These are phyloP conservation scores for Lepidochrysops patricia DNA, from an alignment of 2,888 invertebrate species.

Conservation along the genomic window DNA sequence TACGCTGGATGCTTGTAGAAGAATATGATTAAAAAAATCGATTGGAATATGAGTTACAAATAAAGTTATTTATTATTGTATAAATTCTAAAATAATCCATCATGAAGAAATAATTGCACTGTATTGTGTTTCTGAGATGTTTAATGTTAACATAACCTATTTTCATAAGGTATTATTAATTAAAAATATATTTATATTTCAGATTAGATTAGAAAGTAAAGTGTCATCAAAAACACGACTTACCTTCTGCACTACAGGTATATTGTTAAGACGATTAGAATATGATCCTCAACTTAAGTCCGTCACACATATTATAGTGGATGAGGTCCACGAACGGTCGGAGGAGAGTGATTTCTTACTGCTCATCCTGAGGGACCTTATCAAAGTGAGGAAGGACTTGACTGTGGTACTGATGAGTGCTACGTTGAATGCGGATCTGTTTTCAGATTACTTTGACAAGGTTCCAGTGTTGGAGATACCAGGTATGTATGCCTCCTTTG, in stretches of 20 bases:
- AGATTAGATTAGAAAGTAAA: conserved; percentile 87
- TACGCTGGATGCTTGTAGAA: no score
- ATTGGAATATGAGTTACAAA: no score
- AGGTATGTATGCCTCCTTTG: no score
- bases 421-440: conserved; percentile 88
- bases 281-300: conserved; percentile 83
- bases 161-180: background rate
- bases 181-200: conserved; percentile 46
- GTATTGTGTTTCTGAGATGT: background rate
- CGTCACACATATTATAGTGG: conserved; percentile 89
- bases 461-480: conserved; percentile 88
- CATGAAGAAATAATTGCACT: no score
- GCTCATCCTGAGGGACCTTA: conserved; percentile 84
- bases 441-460: conserved; percentile 87
- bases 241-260: conserved; percentile 95
- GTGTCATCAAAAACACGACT: conserved; percentile 84
- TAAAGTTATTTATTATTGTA: no score
- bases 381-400: conserved; percentile 81
- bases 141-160: background rate
- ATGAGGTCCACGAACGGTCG: conserved; percentile 95
- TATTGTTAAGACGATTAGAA: conserved; percentile 87
- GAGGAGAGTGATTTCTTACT: conserved; percentile 93
- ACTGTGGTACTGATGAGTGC: conserved; percentile 95
- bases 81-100: no score
- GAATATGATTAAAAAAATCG: no score